A percentile compares a stretch with the other conserved stretches of the same genome.
Conservation (phyloP, 1,140 invertebrate species). For the Bombus affinis region DNA sequence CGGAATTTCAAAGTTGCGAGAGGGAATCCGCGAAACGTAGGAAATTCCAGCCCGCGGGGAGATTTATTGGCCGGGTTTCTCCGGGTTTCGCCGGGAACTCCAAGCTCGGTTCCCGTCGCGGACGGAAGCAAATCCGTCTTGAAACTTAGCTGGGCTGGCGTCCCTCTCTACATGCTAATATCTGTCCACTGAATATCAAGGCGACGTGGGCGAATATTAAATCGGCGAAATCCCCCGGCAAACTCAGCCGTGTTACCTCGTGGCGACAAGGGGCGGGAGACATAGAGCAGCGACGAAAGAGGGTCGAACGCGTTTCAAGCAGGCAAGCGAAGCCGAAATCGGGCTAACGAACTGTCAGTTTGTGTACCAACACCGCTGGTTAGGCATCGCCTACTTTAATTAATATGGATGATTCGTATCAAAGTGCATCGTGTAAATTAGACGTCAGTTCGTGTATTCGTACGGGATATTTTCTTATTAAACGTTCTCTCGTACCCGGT, state of each 20-base stretch:
- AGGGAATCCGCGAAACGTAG: slow-evolving; percentile 20
- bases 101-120: background rate
- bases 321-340: background rate
- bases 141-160: slow-evolving; percentile 44
- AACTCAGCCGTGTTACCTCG: slow-evolving; percentile 16
- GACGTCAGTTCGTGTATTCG: background rate
- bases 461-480: slow-evolving; percentile 25
- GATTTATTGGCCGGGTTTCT: slow-evolving; percentile 49
- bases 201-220: slow-evolving; percentile 66
- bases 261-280: background rate
- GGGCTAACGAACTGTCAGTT: slow-evolving; percentile 55
- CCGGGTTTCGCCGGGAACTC: slow-evolving; percentile 12
- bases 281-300: background rate
- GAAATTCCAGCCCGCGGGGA: slow-evolving; percentile 32
- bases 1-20: slow-evolving; percentile 21
- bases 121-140: slow-evolving; percentile 61
- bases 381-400: slow-evolving; percentile 17
- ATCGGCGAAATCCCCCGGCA: slow-evolving; percentile 52
- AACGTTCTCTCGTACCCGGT: background rate
- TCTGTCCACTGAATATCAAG: slow-evolving; percentile 70
- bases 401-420: background rate
- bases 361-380: slow-evolving; percentile 21
- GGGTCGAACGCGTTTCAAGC: background rate
- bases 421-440: slow-evolving; percentile 22
- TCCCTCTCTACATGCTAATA: slow-evolving; percentile 62